Evolutionary conservation across 2,113 vertebrate species (phyloP).

Genomic region (Stigmatopora nigra): DNA sequence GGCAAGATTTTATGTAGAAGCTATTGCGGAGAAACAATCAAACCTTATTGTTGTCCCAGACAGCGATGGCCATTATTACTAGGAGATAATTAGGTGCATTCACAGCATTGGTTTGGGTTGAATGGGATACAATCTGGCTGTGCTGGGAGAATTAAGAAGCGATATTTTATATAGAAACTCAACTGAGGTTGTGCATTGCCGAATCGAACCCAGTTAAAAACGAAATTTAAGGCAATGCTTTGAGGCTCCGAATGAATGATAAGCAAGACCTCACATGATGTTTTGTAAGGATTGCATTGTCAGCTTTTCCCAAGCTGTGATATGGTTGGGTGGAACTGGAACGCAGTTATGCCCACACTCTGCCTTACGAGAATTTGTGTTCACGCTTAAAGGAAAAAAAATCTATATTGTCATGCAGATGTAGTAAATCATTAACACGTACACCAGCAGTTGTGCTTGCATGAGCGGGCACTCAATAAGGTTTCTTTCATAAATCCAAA

Average conservation of each 20-base stretch:
- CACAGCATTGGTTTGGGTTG: background rate
- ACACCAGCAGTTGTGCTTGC: too few relatives aligned
- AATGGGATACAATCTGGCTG: background rate
- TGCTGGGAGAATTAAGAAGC: background rate
- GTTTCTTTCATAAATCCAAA: too few relatives aligned
- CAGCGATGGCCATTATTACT: slow-evolving; percentile 5
- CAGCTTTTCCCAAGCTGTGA: background rate
- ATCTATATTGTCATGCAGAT: background rate
- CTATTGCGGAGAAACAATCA: slow-evolving; percentile 6
- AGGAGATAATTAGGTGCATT: slow-evolving; percentile 1
- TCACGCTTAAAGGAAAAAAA: too few relatives aligned
- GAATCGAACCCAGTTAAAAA: background rate
- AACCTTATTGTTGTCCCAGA: slow-evolving; percentile 10
- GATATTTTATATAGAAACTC: background rate
- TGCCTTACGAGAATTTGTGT: background rate
- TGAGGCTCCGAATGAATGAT: background rate
- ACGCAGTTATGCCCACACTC: background rate
- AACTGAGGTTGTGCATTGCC: background rate
- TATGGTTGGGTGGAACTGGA: slow-evolving; percentile 15
- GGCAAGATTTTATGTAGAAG: slow-evolving; percentile 2
- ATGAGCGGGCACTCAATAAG: too few relatives aligned
- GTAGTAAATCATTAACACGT: too few relatives aligned
- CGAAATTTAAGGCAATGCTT: background rate
- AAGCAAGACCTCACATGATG: background rate
- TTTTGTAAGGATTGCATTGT: background rate